Evolutionary conservation across 1,140 invertebrate genomes (phyloP).

Genomic region (Aphidius gifuensis): DNA sequence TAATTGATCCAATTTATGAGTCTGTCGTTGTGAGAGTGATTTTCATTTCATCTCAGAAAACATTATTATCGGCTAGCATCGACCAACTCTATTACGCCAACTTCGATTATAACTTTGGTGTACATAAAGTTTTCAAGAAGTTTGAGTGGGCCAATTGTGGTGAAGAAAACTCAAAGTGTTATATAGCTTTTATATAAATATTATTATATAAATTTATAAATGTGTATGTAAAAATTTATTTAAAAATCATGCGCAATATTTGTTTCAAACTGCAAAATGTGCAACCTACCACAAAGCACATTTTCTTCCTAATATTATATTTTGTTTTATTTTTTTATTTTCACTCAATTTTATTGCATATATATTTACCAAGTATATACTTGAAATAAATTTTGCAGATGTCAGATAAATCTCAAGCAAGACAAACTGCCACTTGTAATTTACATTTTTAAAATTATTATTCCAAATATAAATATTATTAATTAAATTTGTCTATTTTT

Average conservation of each 20-base stretch:
- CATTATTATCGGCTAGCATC: slow-evolving; percentile 41
- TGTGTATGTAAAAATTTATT: not conserved
- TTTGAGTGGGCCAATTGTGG: slow-evolving; percentile 25
- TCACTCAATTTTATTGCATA: too few species aligned
- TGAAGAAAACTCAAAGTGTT: not conserved
- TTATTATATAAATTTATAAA: not conserved
- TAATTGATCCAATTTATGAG: too few species aligned
- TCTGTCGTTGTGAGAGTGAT: too few species aligned
- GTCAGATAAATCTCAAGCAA: slow-evolving; percentile 15
- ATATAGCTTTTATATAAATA: not conserved
- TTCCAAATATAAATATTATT: too few species aligned
- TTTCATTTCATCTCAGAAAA: too few species aligned
- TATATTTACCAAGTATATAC: not conserved
- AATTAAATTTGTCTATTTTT: too few species aligned
- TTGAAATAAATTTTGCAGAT: slow-evolving; percentile 10
- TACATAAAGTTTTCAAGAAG: slow-evolving; percentile 36
- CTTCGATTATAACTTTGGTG: slow-evolving; percentile 43
- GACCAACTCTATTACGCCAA: slow-evolving; percentile 39
- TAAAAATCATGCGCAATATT: too few species aligned
- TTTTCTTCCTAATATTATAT: too few species aligned
- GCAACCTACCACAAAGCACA: too few species aligned
- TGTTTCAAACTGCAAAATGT: too few species aligned
- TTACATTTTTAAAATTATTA: not conserved
- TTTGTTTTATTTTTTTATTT: too few species aligned
- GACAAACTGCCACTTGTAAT: slow-evolving; percentile 15